Evolutionary conservation across 92 coral and sea anemone species (phyloP), one percentile per base, ranked within the genome.

Genomic region (Desmophyllum pertusum): DNA sequence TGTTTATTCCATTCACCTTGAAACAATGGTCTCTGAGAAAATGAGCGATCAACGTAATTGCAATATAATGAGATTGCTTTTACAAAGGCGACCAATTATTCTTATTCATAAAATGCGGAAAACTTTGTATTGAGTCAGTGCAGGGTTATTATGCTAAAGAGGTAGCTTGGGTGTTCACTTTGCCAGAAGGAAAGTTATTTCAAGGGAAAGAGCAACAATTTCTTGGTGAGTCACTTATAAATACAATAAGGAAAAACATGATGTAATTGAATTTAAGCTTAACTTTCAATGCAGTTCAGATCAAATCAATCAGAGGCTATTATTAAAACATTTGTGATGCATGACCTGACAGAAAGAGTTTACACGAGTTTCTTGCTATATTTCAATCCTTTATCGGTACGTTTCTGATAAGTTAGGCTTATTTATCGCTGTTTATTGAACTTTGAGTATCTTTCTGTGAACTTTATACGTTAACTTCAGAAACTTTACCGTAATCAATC

Each of bases 1-100:
- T 80, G 76, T 80, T 68, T 80, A 6, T 2, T 23, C 27, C n/a
- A 51, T 68, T 36, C 30, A 39, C 19, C 73, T 37, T 15, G 25
- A 38, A 51, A 80, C 76, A 80, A 68, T 80, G 50, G 68, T 50
- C 37, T 68, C n/a, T n/a, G 50, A 68, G 84, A 46, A 62, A 80
- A 80, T 68, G 84, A 50, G n/a, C 67, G 4, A 70, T 80, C 65
- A 37, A 52, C 36, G 9, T 80, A 80, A 80, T 80, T 80, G 84
- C 66, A 80, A 80, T 68, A 17, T 80, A 80, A 80, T 80, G 76
- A 80, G 77, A 39, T 79, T 78, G 82, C 57, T 62, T 61, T 46
- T 79, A 7, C 39, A 45, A 39, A 43, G 38, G 77, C 76, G 30
- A 66, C 84, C 76, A 80, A 80, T 80, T 79, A 46, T 62, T 67